Evolutionary conservation across 2,888 invertebrate species (phyloP).

Genomic region (Griposia aprilina): DNA sequence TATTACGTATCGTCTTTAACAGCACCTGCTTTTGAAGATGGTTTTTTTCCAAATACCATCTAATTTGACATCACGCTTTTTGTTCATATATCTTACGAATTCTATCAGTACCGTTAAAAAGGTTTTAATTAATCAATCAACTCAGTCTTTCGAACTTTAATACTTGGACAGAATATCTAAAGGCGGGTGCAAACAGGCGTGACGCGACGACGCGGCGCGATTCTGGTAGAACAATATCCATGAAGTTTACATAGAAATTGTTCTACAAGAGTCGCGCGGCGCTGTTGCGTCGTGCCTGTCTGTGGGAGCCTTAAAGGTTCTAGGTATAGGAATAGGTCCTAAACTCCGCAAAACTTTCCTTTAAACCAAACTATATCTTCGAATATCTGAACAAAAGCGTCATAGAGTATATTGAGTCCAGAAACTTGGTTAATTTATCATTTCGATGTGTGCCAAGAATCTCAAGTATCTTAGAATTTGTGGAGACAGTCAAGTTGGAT

Average conservation of each 20-base stretch:
- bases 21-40: neutral
- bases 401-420: slow-evolving; percentile 79
- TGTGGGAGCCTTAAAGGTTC: too few species aligned
- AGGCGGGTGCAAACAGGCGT: neutral
- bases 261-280: too few species aligned
- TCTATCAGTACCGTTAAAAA: neutral
- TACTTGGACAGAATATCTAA: neutral
- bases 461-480: slow-evolving; percentile 73
- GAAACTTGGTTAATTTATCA: slow-evolving; percentile 87
- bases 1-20: slow-evolving; percentile 6
- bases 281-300: too few species aligned
- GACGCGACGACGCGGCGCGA: too few species aligned
- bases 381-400: slow-evolving; percentile 67
- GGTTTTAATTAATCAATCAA: slow-evolving; percentile 2
- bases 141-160: neutral
- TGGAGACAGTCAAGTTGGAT: slow-evolving; percentile 81
- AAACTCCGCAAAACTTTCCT: slow-evolving; percentile 6
- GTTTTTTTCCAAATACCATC: neutral
- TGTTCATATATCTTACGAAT: neutral
- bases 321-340: neutral
- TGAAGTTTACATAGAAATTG: too few species aligned
- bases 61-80: neutral
- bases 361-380: slow-evolving; percentile 7
- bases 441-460: slow-evolving; percentile 74
- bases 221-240: too few species aligned